Evolutionary conservation across 2,888 invertebrate species (phyloP).

Genomic region (Palloptera scutellata): DNA sequence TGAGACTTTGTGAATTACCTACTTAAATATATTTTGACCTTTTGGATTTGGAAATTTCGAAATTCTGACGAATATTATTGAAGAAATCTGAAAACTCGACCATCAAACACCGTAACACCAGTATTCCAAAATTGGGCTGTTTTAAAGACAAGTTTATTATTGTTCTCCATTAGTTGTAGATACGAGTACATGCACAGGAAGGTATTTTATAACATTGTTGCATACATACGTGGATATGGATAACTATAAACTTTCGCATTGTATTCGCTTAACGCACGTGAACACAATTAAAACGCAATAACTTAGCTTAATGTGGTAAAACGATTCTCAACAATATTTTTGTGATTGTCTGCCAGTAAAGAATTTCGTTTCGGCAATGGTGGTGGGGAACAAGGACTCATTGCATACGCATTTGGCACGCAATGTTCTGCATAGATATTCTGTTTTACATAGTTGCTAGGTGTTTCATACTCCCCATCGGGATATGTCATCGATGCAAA

Average conservation of each 20-base stretch:
- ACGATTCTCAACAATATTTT: slow-evolving; percentile 28
- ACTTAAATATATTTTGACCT: too few species aligned
- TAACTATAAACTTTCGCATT: neutral
- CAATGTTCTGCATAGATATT: slow-evolving; percentile 38
- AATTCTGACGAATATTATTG: too few species aligned
- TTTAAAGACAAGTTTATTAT: too few species aligned
- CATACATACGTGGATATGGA: neutral
- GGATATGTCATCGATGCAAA: slow-evolving; percentile 29
- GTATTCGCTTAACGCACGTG: neutral
- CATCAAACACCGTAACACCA: too few species aligned
- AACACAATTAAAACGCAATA: neutral
- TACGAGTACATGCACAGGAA: too few species aligned
- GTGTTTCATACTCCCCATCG: slow-evolving; percentile 49
- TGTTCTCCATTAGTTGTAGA: too few species aligned
- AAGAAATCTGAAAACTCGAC: too few species aligned
- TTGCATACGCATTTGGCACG: slow-evolving; percentile 41
- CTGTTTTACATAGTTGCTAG: slow-evolving; percentile 42
- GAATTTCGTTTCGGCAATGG: slow-evolving; percentile 59
- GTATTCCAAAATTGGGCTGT: too few species aligned
- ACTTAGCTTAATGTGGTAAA: slow-evolving; percentile 21
- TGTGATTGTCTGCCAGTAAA: slow-evolving; percentile 41
- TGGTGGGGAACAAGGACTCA: slow-evolving; percentile 51
- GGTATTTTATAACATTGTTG: too few species aligned
- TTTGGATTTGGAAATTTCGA: too few species aligned
- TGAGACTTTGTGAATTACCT: too few species aligned